Base-by-base conservation (phyloP, 1,140 invertebrate genomes). In the Stegodyphus dumicola region DNA sequence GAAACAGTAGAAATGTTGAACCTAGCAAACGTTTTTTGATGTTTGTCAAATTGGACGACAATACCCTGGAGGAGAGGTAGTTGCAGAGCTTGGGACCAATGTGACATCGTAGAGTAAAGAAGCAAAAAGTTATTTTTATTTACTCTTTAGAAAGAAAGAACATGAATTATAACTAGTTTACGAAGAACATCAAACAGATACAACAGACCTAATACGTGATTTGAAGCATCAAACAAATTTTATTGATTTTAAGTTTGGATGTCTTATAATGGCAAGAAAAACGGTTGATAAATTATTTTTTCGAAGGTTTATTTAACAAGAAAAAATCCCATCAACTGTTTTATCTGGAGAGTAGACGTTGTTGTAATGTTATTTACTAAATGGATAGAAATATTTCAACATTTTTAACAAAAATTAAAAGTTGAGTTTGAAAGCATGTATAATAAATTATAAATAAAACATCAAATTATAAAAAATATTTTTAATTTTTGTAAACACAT, bases 141-240 rank as follows among this genome's bases (percentile, higher is more conserved):
- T n/a, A 64, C 49, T 51, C 54, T 78, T 78, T 78, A 51, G 69
- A 78, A 78, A 78, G 66, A 78, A 78, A 69, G 33, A 78, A 56
- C 64, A 78, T 69, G 65, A 51, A 65, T 67, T 67, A 65, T 78
- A 78, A 78, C 77, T 17, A 78, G 77, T 51, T 78, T 78, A 78
- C 48, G 64, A 69, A 67, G 51, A 78, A 78, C 52, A 78, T 69
- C 77, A 69, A 69, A 67, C 65, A 78, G 49, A 54, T 53, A 67
- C 64, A 65, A 48, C 54, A 54, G 69, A 66, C 51, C 60, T 15
- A 66, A 77, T 33, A 69, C 77, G 77, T 78, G 77, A 70, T 64
- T 67, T 56, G 77, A 13, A 78, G 52, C 77, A 51, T 78, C 77
- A 78, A 78, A 64, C 33, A 33, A 69, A 78, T 69, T 78, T 54